A percentile compares a stretch with the other conserved stretches of the same genome.
Evolutionary conservation across 2,888 invertebrate genomes (phyloP).

Genomic region (Scrobipalpa atriplicella): DNA sequence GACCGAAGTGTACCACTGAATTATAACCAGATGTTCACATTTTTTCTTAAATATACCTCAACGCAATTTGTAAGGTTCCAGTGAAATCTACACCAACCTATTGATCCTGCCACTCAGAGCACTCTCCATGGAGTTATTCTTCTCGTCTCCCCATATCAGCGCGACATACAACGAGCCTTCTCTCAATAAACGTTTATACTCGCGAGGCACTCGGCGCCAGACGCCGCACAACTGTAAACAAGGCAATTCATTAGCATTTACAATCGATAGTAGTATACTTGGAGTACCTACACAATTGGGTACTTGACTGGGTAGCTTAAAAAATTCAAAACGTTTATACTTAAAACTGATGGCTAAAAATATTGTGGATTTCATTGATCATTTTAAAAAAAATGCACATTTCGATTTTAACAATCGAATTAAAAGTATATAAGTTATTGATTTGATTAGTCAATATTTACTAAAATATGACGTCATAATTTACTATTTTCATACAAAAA

Average conservation of each 20-base stretch:
- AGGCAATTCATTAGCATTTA: slow-evolving; percentile 32
- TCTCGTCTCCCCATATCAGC: slow-evolving; percentile 87
- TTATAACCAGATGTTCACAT: background rate
- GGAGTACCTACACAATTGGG: too few species aligned
- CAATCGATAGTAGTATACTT: slow-evolving; percentile 29
- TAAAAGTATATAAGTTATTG: too few species aligned
- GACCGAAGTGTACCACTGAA: background rate
- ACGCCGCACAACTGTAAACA: slow-evolving; percentile 89
- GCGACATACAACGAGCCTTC: slow-evolving; percentile 92
- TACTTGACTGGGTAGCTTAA: too few species aligned
- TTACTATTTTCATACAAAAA: too few species aligned
- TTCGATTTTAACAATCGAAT: too few species aligned
- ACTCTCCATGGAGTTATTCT: slow-evolving; percentile 85
- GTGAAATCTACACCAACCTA: slow-evolving; percentile 70
- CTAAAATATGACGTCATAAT: too few species aligned
- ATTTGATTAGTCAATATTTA: too few species aligned
- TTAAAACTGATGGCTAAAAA: too few species aligned
- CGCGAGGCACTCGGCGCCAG: slow-evolving; percentile 93
- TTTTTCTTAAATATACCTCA: background rate
- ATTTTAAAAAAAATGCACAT: too few species aligned
- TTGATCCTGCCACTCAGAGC: slow-evolving; percentile 88
- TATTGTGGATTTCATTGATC: too few species aligned
- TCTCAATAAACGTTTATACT: slow-evolving; percentile 89
- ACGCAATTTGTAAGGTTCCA: background rate
- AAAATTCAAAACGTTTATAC: too few species aligned